A percentile compares a stretch with the other conserved stretches of the same genome.
phyloP scores from a whole-genome alignment of 2,888 invertebrate species.

The Pediacus dermestoides region DNA sequence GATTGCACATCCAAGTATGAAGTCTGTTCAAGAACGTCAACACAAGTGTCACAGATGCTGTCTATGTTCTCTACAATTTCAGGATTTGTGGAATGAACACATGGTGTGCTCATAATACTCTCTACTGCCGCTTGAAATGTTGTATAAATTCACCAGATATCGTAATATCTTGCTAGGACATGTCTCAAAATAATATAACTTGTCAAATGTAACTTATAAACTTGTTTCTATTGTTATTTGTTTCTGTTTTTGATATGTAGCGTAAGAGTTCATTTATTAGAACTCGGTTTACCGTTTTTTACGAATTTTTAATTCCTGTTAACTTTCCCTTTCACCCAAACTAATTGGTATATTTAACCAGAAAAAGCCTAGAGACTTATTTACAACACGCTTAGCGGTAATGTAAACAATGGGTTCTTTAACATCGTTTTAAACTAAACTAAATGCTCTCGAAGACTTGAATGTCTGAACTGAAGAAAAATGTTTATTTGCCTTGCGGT shows the following conservation, averaged over 20 bases:
- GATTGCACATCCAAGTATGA: slow-evolving; percentile 36
- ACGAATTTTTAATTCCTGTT: neutral
- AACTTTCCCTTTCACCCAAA: neutral
- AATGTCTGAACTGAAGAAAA: slow-evolving; percentile 13
- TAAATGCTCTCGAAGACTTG: slow-evolving; percentile 7
- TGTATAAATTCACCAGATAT: slow-evolving; percentile 34
- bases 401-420: slow-evolving; percentile 26
- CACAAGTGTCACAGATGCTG: slow-evolving; percentile 38
- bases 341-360: slow-evolving; percentile 1
- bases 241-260: slow-evolving; percentile 15
- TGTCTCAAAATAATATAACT: slow-evolving; percentile 35
- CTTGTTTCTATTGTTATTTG: slow-evolving; percentile 15
- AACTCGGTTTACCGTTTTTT: neutral
- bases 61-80: slow-evolving; percentile 35
- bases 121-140: slow-evolving; percentile 29
- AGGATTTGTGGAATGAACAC: slow-evolving; percentile 38
- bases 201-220: slow-evolving; percentile 27
- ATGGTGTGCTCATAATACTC: slow-evolving; percentile 36
- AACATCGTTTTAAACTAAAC: slow-evolving; percentile 16
- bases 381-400: slow-evolving; percentile 14
- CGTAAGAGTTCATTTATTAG: neutral
- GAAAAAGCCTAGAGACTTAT: slow-evolving; percentile 4
- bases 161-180: slow-evolving; percentile 36
- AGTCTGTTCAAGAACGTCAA: slow-evolving; percentile 35
- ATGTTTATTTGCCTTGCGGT: slow-evolving; percentile 28